Percentiles rank a stretch among this genome's conserved stretches.
Conservation (phyloP, 2,888 invertebrate genomes). For the Lithosia quadra region DNA sequence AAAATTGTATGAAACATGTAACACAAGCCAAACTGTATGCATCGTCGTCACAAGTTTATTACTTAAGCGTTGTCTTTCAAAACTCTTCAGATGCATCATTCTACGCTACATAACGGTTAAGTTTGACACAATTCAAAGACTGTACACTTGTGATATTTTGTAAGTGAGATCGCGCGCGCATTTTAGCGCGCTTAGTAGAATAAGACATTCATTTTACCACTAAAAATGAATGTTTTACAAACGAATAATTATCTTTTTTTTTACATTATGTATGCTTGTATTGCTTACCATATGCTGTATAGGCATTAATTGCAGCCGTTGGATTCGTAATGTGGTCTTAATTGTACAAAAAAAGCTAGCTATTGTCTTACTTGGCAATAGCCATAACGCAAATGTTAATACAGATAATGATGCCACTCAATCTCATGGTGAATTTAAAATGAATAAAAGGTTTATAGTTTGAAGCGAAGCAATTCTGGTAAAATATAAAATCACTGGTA, state of each 20-base stretch:
- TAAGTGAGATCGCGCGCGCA: neutral
- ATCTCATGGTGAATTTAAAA: slow-evolving; percentile 11
- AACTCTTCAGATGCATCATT: slow-evolving; percentile 9
- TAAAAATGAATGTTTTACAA: too few relatives aligned
- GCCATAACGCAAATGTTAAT: neutral
- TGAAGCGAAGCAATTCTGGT: neutral
- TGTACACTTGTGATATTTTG: neutral
- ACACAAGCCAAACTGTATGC: neutral
- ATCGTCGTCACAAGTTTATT: slow-evolving; percentile 32
- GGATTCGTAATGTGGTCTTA: neutral
- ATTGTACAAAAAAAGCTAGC: neutral
- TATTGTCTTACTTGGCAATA: neutral
- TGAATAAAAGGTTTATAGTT: neutral
- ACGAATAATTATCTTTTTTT: too few relatives aligned
- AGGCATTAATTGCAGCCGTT: too few relatives aligned
- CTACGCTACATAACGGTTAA: neutral
- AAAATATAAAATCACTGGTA: neutral
- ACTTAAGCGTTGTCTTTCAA: slow-evolving; percentile 8
- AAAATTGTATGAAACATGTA: slow-evolving; percentile 1
- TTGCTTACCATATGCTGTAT: too few relatives aligned
- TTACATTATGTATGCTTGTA: too few relatives aligned
- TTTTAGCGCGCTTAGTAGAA: too few relatives aligned
- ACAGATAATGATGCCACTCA: neutral
- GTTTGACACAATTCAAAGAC: neutral
- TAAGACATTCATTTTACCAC: too few relatives aligned